A percentile compares a stretch with the other conserved stretches of the same genome.
phyloP scores from a whole-genome alignment of 2,888 invertebrate genomes.

The Lissonota sp. region DNA sequence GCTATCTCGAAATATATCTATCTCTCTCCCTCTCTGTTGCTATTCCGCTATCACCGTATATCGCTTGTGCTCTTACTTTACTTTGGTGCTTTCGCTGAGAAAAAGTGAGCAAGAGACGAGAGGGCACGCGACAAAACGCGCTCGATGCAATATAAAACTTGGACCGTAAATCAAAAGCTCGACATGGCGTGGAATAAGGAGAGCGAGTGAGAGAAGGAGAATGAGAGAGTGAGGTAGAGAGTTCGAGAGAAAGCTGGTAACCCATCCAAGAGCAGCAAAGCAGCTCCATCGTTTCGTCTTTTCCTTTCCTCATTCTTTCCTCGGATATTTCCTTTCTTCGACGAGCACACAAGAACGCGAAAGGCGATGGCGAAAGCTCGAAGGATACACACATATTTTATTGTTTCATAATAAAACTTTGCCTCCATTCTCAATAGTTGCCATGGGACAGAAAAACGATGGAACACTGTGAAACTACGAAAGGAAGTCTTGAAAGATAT shows the following conservation, averaged over 20 bases:
- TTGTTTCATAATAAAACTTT: constrained; percentile 83
- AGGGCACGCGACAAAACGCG: constrained; percentile 51
- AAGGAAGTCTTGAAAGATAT: constrained; percentile 1
- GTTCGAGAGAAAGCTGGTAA: background rate
- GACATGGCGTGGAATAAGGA: constrained; percentile 42
- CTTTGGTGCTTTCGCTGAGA: constrained; percentile 11
- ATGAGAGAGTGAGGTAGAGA: background rate
- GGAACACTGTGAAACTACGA: constrained; percentile 38
- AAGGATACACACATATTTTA: constrained; percentile 79
- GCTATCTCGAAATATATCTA: constrained; percentile 39
- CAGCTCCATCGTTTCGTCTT: constrained; percentile 45
- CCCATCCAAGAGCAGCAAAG: constrained; percentile 32
- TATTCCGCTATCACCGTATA: constrained; percentile 6
- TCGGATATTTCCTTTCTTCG: background rate
- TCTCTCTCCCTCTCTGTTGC: constrained; percentile 47
- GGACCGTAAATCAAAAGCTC: constrained; percentile 79
- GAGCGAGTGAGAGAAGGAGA: constrained; percentile 14
- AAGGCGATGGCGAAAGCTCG: constrained; percentile 40
- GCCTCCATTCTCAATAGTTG: constrained; percentile 70
- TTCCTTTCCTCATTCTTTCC: constrained; percentile 29
- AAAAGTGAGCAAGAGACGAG: constrained; percentile 12
- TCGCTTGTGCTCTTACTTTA: constrained; percentile 23
- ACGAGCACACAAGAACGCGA: constrained; percentile 31
- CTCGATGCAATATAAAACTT: constrained; percentile 80
- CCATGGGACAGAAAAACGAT: constrained; percentile 25